Evolutionary conservation across 2,888 invertebrate species (phyloP), one percentile per base, ranked within the genome.

Genomic region (Steinernema carpocapsae): DNA sequence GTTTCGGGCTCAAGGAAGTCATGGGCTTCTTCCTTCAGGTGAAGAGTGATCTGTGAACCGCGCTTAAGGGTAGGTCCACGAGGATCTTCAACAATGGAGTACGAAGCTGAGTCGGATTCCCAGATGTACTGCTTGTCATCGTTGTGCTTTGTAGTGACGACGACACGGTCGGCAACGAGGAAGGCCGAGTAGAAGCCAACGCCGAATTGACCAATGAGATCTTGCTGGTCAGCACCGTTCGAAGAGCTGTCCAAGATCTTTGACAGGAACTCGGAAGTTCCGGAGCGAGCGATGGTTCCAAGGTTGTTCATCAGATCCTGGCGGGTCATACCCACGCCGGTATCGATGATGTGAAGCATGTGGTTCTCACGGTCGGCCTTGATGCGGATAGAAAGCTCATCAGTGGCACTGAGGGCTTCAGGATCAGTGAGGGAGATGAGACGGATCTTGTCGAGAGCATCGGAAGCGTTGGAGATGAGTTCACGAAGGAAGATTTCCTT

Each of bases 101-200:
- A 99, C 78, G 93, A 92, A 82, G 90, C 90, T 37, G 97, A 94
- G 90, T 99, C 97, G 0, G 96, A 96, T 89, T 97, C 95, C 99
- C 99, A 99, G 85, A 99, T 93, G 90, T 95, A 93, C 89, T 99
- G 99, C 78, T 91, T 91, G 88, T 95, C 96, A 83, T 93, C 93
- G 88, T 96, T 95, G 89, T 95, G 92, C 89, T 99, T 99, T 14
- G 95, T 93, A 0, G 94, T 94, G 0, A 99, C 99, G 71, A 95
- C 92, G 64, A 99, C 97, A 85, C 92, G 92, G 89, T 99, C 95
- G 37, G 97, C 96, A 75, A 99, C 97, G 73, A 95, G 91, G 91
- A 99, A 99, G 1, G 96, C 93, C 0, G 97, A 97, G 90, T 99
- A 99, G 90, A 99, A 99, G 76, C 99, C 99, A 81, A 99, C 99